Conservation (phyloP, 2,113 vertebrate species). For the Lonchura striata region DNA sequence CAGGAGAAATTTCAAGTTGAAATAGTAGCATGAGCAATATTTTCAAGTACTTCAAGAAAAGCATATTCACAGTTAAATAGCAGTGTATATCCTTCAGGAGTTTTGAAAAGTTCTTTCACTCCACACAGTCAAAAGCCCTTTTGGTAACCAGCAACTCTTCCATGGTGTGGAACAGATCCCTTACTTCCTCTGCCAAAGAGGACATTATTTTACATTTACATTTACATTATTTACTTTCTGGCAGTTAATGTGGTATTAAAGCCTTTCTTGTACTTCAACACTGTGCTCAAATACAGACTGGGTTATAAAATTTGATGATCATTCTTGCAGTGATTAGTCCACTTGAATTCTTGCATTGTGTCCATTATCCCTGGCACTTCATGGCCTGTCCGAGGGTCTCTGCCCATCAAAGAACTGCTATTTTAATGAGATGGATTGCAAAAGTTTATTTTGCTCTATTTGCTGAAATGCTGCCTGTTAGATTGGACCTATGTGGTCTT, state of each 20-base stretch:
- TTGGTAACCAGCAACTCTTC: neutral
- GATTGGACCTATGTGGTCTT: neutral
- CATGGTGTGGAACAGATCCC: neutral
- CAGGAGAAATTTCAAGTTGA: neutral
- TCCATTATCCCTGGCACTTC: neutral
- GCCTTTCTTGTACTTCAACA: neutral
- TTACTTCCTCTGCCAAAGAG: neutral
- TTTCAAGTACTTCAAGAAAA: slow-evolving; percentile 7
- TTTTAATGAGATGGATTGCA: neutral
- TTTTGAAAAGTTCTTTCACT: neutral
- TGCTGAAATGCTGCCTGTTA: neutral
- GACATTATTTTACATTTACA: neutral
- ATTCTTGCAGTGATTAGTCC: neutral
- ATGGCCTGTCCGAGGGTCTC: neutral
- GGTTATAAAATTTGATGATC: neutral
- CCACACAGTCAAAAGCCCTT: neutral
- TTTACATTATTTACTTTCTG: neutral
- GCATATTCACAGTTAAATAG: neutral
- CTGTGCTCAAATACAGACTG: neutral
- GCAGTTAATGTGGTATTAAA: neutral
- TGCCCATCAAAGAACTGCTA: neutral
- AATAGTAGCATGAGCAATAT: neutral
- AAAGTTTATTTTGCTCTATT: neutral
- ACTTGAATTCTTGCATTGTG: neutral
- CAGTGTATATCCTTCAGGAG: neutral